These are phyloP conservation scores for Neoscelio sp. DNA, from an alignment of 2,888 invertebrate species.

Conservation along the genomic window DNA sequence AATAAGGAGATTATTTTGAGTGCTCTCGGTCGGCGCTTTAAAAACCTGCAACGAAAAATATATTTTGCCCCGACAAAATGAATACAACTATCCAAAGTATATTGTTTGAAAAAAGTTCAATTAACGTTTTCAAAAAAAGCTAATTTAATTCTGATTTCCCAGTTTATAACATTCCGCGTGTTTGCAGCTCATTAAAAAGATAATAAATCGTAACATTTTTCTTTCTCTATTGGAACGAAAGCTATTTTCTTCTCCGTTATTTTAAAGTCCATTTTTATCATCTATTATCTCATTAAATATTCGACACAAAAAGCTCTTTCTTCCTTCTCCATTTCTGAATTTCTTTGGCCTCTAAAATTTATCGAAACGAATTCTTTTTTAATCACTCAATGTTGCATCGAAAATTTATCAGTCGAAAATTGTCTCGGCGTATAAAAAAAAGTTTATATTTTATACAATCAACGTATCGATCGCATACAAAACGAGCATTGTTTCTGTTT, in stretches of 20 bases:
- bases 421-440: not conserved
- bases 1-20: slow-evolving; percentile 10
- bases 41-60: not conserved
- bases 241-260: no score
- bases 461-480: not conserved
- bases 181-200: no score
- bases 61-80: not conserved
- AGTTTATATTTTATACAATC: not conserved
- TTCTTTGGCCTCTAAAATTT: not conserved
- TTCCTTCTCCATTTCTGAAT: not conserved
- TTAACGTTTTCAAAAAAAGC: no score
- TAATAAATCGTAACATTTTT: no score
- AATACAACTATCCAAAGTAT: no score
- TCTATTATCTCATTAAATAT: no score
- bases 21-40: slow-evolving; percentile 6
- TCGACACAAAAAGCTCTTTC: no score
- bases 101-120: not conserved
- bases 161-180: no score
- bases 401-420: not conserved
- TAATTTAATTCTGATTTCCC: no score
- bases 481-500: not conserved
- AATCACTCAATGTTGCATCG: not conserved
- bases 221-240: no score
- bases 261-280: no score
- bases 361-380: not conserved